Evolutionary conservation across 2,888 invertebrate species (phyloP).

Genomic region (Eristalis tenax): DNA sequence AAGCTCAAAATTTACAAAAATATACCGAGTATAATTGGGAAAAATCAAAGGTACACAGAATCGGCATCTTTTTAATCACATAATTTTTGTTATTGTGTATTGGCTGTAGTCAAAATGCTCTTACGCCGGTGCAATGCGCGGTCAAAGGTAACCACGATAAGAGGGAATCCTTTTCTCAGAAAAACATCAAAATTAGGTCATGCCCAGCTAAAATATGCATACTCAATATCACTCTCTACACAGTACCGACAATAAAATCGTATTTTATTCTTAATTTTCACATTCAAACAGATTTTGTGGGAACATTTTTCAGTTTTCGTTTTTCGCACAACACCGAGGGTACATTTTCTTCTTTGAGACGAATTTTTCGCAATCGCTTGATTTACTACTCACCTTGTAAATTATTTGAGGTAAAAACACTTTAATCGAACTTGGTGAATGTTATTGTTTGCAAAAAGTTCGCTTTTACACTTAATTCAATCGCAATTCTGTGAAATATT

Average conservation of each 20-base stretch:
- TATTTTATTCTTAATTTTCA: background rate
- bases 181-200: constrained; percentile 52
- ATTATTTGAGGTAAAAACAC: constrained; percentile 5
- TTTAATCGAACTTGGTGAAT: constrained; percentile 7
- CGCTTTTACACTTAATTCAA: constrained; percentile 30
- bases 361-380: background rate
- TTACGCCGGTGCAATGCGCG: constrained; percentile 65
- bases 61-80: constrained; percentile 24
- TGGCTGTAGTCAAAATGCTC: constrained; percentile 1
- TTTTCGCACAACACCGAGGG: constrained; percentile 31
- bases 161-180: constrained; percentile 25
- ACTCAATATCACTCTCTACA: constrained; percentile 11
- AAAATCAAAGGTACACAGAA: constrained; percentile 20
- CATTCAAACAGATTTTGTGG: background rate
- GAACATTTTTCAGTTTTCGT: constrained; percentile 3
- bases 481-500: constrained; percentile 23
- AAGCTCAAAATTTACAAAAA: background rate
- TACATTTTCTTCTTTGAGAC: background rate
- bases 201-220: background rate
- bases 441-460: constrained; percentile 18
- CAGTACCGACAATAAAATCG: constrained; percentile 4
- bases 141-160: constrained; percentile 58
- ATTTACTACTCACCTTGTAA: constrained; percentile 52
- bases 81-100: constrained; percentile 40
- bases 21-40: background rate